phyloP scores from a whole-genome alignment of 2,888 invertebrate genomes.

The Xestobium rufovillosum region DNA sequence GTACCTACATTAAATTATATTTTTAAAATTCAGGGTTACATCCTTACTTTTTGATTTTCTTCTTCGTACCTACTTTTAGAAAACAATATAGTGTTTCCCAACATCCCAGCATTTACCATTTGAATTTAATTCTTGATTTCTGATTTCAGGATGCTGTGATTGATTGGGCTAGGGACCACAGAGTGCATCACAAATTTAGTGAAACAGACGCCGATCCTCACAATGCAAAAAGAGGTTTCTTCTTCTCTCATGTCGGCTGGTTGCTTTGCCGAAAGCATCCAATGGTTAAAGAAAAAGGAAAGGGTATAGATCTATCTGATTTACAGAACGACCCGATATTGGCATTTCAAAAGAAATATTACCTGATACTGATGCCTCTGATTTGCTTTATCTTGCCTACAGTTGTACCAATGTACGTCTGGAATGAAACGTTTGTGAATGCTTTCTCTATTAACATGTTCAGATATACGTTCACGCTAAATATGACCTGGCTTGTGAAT shows the following conservation, averaged over 20 bases:
- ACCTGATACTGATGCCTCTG: conserved; percentile 62
- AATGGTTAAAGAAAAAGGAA: conserved; percentile 79
- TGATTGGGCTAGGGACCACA: conserved; percentile 74
- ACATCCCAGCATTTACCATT: too few species aligned
- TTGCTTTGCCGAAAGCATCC: conserved; percentile 85
- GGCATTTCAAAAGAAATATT: conserved; percentile 83
- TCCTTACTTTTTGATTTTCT: too few species aligned
- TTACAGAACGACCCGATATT: conserved; percentile 73
- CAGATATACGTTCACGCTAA: conserved; percentile 69
- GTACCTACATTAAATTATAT: too few species aligned
- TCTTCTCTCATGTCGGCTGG: conserved; percentile 96
- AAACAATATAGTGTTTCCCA: too few species aligned
- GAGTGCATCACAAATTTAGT: conserved; percentile 87
- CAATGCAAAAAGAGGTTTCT: conserved; percentile 87
- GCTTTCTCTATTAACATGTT: conserved; percentile 65
- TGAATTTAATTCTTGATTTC: too few species aligned
- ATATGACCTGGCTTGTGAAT: conserved; percentile 84
- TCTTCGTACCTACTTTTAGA: too few species aligned
- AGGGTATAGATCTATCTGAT: conserved; percentile 77
- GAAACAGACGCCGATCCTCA: conserved; percentile 94
- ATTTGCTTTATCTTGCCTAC: conserved; percentile 74
- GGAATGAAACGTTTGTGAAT: conserved; percentile 64
- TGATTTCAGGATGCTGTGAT: conserved; percentile 62
- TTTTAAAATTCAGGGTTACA: too few species aligned
- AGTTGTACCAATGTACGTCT: conserved; percentile 61